phyloP scores from a whole-genome alignment of 1,140 invertebrate genomes.

The Diuraphis noxia region DNA sequence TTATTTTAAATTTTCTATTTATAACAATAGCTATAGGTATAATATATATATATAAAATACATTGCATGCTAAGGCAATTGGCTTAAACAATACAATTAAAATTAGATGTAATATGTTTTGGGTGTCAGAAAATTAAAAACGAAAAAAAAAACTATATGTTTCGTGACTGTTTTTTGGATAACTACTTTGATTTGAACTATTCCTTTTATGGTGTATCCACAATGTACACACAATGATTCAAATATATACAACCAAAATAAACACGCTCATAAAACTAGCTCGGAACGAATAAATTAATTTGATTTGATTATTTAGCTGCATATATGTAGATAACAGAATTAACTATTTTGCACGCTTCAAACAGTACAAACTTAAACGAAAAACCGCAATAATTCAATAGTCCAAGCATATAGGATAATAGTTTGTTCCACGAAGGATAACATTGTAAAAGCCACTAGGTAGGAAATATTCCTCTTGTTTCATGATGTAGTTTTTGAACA shows the following conservation, averaged over 20 bases:
- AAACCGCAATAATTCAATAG: slow-evolving; percentile 14
- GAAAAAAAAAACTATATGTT: neutral
- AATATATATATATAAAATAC: neutral
- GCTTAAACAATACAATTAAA: neutral
- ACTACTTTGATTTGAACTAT: neutral
- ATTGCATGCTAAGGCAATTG: neutral
- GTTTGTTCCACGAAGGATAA: neutral
- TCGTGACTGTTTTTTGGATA: neutral
- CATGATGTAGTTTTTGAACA: neutral
- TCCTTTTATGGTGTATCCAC: neutral
- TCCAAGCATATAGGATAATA: neutral
- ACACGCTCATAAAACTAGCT: neutral
- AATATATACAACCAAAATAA: neutral
- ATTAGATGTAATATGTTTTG: neutral
- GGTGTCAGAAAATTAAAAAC: neutral
- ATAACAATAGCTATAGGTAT: neutral
- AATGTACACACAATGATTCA: neutral
- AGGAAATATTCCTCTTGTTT: neutral
- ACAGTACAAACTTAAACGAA: neutral
- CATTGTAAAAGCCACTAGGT: neutral
- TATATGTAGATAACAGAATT: neutral
- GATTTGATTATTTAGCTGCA: neutral
- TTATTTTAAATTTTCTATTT: neutral
- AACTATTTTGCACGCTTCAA: neutral
- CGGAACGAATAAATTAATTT: neutral